These are phyloP conservation scores for Priocnemis perturbator DNA, from an alignment of 2,888 invertebrate genomes.

Conservation along the genomic window DNA sequence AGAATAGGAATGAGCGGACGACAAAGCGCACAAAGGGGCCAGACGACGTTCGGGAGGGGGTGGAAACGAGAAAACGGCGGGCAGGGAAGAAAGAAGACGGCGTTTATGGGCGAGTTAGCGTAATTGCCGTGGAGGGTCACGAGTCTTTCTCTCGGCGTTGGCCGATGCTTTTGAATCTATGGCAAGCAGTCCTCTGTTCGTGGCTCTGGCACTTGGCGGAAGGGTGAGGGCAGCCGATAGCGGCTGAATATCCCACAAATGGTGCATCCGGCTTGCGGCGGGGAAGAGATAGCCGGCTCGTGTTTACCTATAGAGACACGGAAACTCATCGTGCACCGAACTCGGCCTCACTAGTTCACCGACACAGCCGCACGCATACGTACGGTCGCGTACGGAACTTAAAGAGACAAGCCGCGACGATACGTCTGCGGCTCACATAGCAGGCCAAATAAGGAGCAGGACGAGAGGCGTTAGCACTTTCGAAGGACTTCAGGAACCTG, in stretches of 20 bases:
- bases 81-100: conserved; percentile 10
- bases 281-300: conserved; percentile 41
- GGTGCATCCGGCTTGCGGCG: conserved; percentile 47
- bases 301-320: not conserved
- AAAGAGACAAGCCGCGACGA: no score
- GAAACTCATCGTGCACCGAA: not conserved
- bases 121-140: conserved; percentile 34
- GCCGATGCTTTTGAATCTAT: conserved; percentile 31
- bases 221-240: conserved; percentile 39
- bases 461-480: conserved; percentile 35
- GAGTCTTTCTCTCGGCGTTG: conserved; percentile 13
- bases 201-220: conserved; percentile 36
- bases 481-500: conserved; percentile 30
- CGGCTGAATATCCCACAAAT: conserved; percentile 51
- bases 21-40: not conserved
- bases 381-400: conserved; percentile 2
- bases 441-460: conserved; percentile 36
- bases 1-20: not conserved
- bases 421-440: not conserved
- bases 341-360: conserved; percentile 7
- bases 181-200: conserved; percentile 15
- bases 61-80: conserved; percentile 6
- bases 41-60: not conserved
- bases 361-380: conserved; percentile 26
- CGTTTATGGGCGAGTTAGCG: conserved; percentile 32